A percentile compares a stretch with the other conserved stretches of the same genome.
phyloP scores from a whole-genome alignment of 1,140 invertebrate species.

The Lordiphosa collinella region DNA sequence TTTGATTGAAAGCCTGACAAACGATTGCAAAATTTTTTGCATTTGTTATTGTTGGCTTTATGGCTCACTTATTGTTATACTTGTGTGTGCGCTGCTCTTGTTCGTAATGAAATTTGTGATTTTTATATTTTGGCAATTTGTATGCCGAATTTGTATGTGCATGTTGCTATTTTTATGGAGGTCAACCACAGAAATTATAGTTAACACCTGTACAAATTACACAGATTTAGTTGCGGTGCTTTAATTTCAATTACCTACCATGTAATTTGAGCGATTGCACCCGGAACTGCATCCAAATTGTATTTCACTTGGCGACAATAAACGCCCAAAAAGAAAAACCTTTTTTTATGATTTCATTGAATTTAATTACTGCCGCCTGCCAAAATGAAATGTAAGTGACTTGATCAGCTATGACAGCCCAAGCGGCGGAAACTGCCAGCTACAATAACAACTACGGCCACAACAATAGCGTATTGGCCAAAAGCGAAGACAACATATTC shows the following conservation, averaged over 20 bases:
- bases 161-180: slow-evolving; percentile 47
- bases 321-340: slow-evolving; percentile 1
- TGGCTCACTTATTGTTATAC: slow-evolving; percentile 31
- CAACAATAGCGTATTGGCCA: slow-evolving; percentile 30
- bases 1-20: slow-evolving; percentile 44
- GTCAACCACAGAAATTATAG: slow-evolving; percentile 24
- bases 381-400: slow-evolving; percentile 33
- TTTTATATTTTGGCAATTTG: slow-evolving; percentile 31
- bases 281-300: background rate
- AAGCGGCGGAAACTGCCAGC: slow-evolving; percentile 40
- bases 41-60: slow-evolving; percentile 49
- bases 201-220: slow-evolving; percentile 15
- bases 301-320: too few relatives aligned
- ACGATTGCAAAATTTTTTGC: slow-evolving; percentile 45
- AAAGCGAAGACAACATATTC: slow-evolving; percentile 30
- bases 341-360: slow-evolving; percentile 11
- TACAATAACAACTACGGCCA: slow-evolving; percentile 14
- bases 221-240: too few relatives aligned
- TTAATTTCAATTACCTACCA: too few relatives aligned
- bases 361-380: slow-evolving; percentile 31
- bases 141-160: slow-evolving; percentile 33
- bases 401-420: slow-evolving; percentile 33
- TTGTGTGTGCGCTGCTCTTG: slow-evolving; percentile 30
- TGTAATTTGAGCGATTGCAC: too few relatives aligned
- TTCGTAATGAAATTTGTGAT: slow-evolving; percentile 29